A percentile compares a stretch with the other conserved stretches of the same genome.
Evolutionary conservation across 2,113 vertebrate species (phyloP).

Genomic region (Panurus biarmicus): DNA sequence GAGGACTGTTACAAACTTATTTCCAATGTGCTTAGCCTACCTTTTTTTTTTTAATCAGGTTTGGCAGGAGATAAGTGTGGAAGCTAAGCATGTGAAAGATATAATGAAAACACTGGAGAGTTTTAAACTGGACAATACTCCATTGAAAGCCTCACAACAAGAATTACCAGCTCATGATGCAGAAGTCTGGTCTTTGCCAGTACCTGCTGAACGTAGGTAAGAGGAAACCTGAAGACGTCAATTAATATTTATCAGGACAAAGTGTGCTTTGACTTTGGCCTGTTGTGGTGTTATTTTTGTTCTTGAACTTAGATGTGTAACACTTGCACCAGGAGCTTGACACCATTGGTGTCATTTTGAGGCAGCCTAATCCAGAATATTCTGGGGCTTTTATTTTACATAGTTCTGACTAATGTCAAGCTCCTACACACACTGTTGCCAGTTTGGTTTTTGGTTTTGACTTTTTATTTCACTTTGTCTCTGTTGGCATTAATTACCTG

Average conservation of each 20-base stretch:
- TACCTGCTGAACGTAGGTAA: constrained; percentile 87
- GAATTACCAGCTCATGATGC: constrained; percentile 77
- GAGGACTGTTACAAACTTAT: not conserved
- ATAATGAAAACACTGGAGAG: constrained; percentile 91
- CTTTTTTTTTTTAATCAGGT: constrained; percentile 69
- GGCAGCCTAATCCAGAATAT: not conserved
- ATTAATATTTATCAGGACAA: not conserved
- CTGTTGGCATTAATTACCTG: not conserved
- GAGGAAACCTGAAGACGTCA: not conserved
- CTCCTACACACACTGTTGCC: not conserved
- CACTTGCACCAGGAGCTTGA: not conserved
- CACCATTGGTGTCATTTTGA: not conserved
- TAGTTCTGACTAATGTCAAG: not conserved
- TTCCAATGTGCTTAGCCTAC: not conserved
- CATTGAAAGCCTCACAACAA: constrained; percentile 80
- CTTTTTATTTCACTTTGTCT: not conserved
- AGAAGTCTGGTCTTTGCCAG: constrained; percentile 84
- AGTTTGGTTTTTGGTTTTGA: not conserved
- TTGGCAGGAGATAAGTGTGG: constrained; percentile 92
- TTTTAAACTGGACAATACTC: constrained; percentile 82
- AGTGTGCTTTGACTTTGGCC: not conserved
- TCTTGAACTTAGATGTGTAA: not conserved
- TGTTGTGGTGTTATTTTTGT: not conserved
- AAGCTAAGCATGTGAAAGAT: constrained; percentile 89
- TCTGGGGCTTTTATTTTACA: not conserved